Conservation (phyloP, 2,113 vertebrate species). For the Melanerpes formicivorus region DNA sequence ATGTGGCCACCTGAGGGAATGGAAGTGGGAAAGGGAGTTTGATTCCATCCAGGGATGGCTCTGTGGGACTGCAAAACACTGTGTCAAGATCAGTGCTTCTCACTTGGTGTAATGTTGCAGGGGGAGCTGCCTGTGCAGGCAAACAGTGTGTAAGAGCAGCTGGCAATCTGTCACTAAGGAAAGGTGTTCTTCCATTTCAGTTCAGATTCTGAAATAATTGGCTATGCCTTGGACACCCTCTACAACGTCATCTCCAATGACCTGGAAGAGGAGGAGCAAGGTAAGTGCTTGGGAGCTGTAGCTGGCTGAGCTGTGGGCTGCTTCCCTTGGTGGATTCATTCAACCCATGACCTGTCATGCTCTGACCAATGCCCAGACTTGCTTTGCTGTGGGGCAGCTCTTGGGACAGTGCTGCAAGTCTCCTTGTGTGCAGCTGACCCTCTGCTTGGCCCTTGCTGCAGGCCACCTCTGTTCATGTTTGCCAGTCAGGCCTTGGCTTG, state of each 20-base stretch:
- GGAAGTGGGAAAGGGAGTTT: neutral
- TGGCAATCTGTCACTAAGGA: conserved; percentile 46
- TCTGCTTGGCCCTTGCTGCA: neutral
- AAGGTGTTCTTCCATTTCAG: conserved; percentile 74
- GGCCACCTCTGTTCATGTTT: neutral
- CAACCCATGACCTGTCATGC: neutral
- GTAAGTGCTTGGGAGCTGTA: conserved; percentile 73
- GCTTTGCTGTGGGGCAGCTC: neutral
- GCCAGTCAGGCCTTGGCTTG: neutral
- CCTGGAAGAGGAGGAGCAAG: conserved; percentile 93
- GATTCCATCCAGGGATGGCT: neutral
- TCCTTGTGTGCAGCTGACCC: neutral
- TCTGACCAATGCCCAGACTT: neutral
- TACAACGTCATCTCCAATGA: conserved; percentile 97
- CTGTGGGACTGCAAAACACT: neutral
- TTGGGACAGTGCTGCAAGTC: neutral
- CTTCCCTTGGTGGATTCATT: neutral
- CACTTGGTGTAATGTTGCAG: neutral
- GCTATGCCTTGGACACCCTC: conserved; percentile 96
- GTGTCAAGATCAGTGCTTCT: neutral
- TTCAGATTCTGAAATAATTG: conserved; percentile 98
- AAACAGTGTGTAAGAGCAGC: neutral
- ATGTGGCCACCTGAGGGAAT: neutral
- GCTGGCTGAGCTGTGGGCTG: neutral
- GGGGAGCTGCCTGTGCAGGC: neutral